Base-by-base conservation (phyloP, 2,888 invertebrate genomes). In the Tenthredo scrophulariae region DNA sequence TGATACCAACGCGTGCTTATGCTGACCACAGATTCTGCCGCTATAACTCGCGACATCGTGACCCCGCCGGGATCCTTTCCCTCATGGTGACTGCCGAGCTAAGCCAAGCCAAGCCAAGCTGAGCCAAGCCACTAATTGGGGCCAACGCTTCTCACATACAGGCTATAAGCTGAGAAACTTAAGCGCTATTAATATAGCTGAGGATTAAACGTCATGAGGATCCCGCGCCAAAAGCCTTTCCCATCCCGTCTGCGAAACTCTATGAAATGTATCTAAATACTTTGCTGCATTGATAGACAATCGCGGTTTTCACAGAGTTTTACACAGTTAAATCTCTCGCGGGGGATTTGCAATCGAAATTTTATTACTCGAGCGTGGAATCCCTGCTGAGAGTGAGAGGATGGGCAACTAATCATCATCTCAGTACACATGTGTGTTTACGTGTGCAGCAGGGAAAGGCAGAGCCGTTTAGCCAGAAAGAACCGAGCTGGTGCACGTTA, bases 301-400 rank as follows among this genome's bases (percentile, higher is more conserved):
- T 62, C 4, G 1, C 3, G 62, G 4, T 62, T 62, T 26, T 10
- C 6, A 62, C 22, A 62, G 26, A 62, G 62, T 54, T 54, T n/a
- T 54, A 54, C 54, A 54, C 7, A 62, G 26, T 22, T 2, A 62
- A 3, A 62, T 62, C 62, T 26, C 6, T 13, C 4, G 26, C 4
- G 26, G 10, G 13, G 26, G 10, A 26, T 62, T 62, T 26, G 26
- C 10, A 26, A 26, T 26, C 62, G 62, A 26, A 62, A 67, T 67
- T 33, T 29, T 67, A 67, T 33, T 33, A 33, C 33, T 67, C 18
- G 67, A 67, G 18, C 29, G 29, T 33, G 67, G 67, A 67, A 67
- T 67, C 67, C 67, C 67, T 33, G 67, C 67, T 67, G 67, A 67
- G 67, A 67, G 67, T 67, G 67, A 67, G 67, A 67, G 67, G 67